phyloP scores from a whole-genome alignment of 1,140 invertebrate genomes.

The Anadara kagoshimensis region DNA sequence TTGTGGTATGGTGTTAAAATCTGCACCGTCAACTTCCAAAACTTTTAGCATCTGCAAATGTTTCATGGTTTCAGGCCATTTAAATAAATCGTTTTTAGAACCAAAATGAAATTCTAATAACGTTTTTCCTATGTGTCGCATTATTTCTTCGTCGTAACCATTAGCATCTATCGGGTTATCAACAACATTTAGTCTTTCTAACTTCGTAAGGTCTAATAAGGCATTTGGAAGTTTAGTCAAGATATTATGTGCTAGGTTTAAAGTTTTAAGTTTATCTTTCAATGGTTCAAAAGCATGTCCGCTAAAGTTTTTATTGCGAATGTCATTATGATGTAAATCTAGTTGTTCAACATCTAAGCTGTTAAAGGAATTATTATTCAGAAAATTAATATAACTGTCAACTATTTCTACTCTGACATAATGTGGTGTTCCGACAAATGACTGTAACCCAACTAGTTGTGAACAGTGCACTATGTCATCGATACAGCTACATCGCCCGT shows the following conservation, averaged over 20 bases:
- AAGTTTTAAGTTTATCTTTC: too few relatives aligned
- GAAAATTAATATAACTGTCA: too few relatives aligned
- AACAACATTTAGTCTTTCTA: constrained; percentile 25
- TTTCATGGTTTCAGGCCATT: constrained; percentile 31
- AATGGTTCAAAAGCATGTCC: not conserved
- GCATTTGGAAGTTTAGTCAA: constrained; percentile 5
- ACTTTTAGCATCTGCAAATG: constrained; percentile 28
- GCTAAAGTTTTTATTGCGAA: too few relatives aligned
- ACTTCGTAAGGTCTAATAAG: constrained; percentile 5
- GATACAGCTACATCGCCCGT: too few relatives aligned
- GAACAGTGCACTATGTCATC: too few relatives aligned
- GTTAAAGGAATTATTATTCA: too few relatives aligned
- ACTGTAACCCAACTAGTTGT: too few relatives aligned
- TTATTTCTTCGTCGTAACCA: constrained; percentile 13
- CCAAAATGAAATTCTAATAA: constrained; percentile 31
- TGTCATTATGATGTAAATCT: too few relatives aligned
- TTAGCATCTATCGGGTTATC: constrained; percentile 12
- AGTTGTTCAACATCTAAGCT: too few relatives aligned
- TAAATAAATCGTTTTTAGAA: constrained; percentile 1
- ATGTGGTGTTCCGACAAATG: too few relatives aligned
- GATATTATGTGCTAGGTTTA: constrained; percentile 16
- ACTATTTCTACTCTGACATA: too few relatives aligned
- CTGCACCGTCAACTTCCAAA: constrained; percentile 16
- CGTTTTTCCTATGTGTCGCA: too few relatives aligned
- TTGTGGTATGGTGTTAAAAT: constrained; percentile 17